Conservation (phyloP, 2,888 invertebrate species). For the Chymomyza amoena region DNA sequence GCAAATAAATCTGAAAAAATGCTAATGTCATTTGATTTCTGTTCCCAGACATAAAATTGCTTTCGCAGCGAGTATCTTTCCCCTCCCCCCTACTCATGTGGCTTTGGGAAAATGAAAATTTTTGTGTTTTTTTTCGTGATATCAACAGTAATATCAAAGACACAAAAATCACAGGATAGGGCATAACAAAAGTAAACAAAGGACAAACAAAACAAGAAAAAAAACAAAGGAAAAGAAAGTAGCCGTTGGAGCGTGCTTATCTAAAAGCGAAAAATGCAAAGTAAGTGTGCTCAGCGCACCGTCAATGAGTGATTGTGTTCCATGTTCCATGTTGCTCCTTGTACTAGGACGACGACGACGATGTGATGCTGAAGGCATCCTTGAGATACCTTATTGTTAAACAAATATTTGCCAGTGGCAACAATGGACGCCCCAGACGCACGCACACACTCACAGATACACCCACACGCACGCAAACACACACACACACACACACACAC, state of each 20-base stretch:
- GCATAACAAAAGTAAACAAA: neutral
- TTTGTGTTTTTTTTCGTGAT: neutral
- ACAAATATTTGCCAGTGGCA: constrained; percentile 22
- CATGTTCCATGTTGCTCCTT: no score
- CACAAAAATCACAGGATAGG: neutral
- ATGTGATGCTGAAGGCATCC: neutral
- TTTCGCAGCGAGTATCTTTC: neutral
- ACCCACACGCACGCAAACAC: no score
- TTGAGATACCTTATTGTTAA: constrained; percentile 41
- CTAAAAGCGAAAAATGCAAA: constrained; percentile 33
- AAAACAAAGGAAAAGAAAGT: neutral
- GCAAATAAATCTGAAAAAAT: constrained; percentile 2
- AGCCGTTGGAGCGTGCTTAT: constrained; percentile 30
- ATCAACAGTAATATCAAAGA: neutral
- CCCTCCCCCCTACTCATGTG: no score
- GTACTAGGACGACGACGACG: no score
- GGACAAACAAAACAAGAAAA: neutral
- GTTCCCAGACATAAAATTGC: neutral
- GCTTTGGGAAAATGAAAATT: neutral
- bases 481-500: neutral
- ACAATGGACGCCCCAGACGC: constrained; percentile 2
- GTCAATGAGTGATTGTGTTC: constrained; percentile 43
- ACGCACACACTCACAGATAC: no score
- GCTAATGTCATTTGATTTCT: constrained; percentile 47
- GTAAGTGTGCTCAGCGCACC: constrained; percentile 36